phyloP scores from a whole-genome alignment of 2,888 invertebrate genomes.

The Melinaea menophilus region DNA sequence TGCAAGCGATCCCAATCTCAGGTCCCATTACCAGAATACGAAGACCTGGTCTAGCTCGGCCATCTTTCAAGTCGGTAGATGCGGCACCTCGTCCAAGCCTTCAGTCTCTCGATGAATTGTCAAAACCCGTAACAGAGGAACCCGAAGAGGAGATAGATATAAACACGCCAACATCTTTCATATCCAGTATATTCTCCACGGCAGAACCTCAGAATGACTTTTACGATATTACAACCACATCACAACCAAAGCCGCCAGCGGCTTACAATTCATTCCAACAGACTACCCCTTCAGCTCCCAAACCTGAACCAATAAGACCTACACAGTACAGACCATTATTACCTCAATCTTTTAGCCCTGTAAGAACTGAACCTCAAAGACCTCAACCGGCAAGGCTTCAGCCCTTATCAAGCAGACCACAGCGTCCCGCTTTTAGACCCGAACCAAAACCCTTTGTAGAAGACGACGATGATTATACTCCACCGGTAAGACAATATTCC shows the following conservation, averaged over 20 bases:
- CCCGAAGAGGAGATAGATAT: slow-evolving; percentile 80
- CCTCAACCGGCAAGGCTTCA: slow-evolving; percentile 68
- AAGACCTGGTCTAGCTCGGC: slow-evolving; percentile 64
- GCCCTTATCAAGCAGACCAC: slow-evolving; percentile 70
- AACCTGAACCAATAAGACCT: slow-evolving; percentile 65
- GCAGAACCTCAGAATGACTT: slow-evolving; percentile 70
- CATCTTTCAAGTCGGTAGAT: slow-evolving; percentile 69
- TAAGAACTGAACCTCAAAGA: slow-evolving; percentile 59
- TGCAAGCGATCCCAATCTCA: slow-evolving; percentile 50
- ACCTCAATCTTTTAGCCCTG: slow-evolving; percentile 63
- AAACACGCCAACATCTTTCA: slow-evolving; percentile 73
- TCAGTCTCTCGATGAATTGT: slow-evolving; percentile 71
- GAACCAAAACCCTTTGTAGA: slow-evolving; percentile 68
- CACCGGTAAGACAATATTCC: slow-evolving; percentile 67
- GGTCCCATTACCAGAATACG: slow-evolving; percentile 55
- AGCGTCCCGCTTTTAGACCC: slow-evolving; percentile 74
- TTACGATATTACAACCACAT: slow-evolving; percentile 67
- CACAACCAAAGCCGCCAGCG: slow-evolving; percentile 67
- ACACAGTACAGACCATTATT: slow-evolving; percentile 68
- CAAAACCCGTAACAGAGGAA: slow-evolving; percentile 83
- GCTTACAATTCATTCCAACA: slow-evolving; percentile 68
- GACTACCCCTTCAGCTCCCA: slow-evolving; percentile 55
- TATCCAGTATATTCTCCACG: slow-evolving; percentile 62
- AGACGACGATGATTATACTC: slow-evolving; percentile 65
- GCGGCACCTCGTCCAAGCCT: slow-evolving; percentile 65